Evolutionary conservation across 2,113 vertebrate genomes (phyloP).

Genomic region (Zingel zingel): DNA sequence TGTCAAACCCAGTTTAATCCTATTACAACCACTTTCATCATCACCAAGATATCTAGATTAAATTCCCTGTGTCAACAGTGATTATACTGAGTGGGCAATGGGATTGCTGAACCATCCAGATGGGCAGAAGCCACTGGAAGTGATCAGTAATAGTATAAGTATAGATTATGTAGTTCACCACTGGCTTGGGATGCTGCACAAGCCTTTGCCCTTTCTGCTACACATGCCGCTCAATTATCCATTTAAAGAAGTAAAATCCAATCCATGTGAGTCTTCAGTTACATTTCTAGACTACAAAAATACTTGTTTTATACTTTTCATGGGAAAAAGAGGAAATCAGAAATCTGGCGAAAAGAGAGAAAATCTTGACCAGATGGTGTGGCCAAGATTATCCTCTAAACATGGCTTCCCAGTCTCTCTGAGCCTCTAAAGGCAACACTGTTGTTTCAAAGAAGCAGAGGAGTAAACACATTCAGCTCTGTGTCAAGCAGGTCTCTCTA

Average conservation of each 20-base stretch:
- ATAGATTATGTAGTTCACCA: constrained; percentile 54
- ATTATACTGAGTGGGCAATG: constrained; percentile 57
- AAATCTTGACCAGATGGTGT: constrained; percentile 77
- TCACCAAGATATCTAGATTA: constrained; percentile 77
- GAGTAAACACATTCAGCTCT: constrained; percentile 43
- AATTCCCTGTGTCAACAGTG: constrained; percentile 75
- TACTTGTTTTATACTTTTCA: constrained; percentile 8
- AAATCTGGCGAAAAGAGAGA: constrained; percentile 55
- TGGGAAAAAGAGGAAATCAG: constrained; percentile 20
- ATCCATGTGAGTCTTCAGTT: constrained; percentile 29
- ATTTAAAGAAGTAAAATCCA: constrained; percentile 38
- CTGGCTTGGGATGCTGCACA: constrained; percentile 23
- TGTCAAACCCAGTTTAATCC: constrained; percentile 77
- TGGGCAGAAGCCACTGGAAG: constrained; percentile 62
- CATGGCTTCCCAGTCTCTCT: constrained; percentile 50
- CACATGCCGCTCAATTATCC: constrained; percentile 20
- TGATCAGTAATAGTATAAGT: constrained; percentile 71
- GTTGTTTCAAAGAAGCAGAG: constrained; percentile 36
- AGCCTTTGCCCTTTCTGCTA: constrained; percentile 1
- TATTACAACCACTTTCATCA: constrained; percentile 83
- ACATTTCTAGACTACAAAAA: constrained; percentile 23
- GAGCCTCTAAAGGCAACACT: constrained; percentile 39
- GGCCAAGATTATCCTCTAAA: constrained; percentile 70
- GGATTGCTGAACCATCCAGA: constrained; percentile 68
- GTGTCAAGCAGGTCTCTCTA: constrained; percentile 46